Percentiles rank a stretch among this genome's conserved stretches.
These are phyloP conservation scores for Coecobrya sp. DNA, from an alignment of 2,888 invertebrate genomes.

Conservation along the genomic window DNA sequence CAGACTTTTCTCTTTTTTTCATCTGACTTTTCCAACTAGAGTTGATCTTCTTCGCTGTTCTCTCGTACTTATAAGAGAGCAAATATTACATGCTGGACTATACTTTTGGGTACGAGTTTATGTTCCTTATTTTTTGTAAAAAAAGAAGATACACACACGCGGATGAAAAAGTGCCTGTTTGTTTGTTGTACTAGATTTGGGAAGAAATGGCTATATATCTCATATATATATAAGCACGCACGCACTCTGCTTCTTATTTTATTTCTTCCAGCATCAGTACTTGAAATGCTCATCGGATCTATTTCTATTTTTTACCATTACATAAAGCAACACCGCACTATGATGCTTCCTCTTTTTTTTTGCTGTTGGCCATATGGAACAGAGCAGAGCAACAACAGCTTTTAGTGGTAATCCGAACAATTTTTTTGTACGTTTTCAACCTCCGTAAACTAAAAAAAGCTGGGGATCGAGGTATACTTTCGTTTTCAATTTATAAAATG, in stretches of 20 bases:
- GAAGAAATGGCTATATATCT: neutral
- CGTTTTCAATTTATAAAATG: conserved; percentile 30
- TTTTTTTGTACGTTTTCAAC: neutral
- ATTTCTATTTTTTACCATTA: neutral
- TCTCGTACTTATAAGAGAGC: neutral
- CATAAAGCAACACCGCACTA: conserved; percentile 19
- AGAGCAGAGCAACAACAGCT: neutral
- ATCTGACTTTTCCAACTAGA: conserved; percentile 55
- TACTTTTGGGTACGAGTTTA: neutral
- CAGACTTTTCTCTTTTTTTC: conserved; percentile 44
- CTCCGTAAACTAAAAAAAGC: neutral
- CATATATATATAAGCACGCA: conserved; percentile 12
- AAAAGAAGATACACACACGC: neutral
- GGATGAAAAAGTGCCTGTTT: conserved; percentile 17
- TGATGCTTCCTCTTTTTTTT: conserved; percentile 1
- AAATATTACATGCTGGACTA: neutral
- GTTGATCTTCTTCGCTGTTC: conserved; percentile 38
- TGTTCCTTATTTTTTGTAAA: neutral
- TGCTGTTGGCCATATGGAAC: conserved; percentile 10
- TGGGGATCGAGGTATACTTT: neutral
- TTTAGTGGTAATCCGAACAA: conserved; percentile 29
- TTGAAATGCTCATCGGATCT: conserved; percentile 4
- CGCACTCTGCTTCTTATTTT: neutral
- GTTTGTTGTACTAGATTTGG: neutral
- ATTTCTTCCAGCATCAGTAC: neutral